Base-by-base conservation (phyloP, 1,140 invertebrate species). In the Protaetia brevitarsis region DNA sequence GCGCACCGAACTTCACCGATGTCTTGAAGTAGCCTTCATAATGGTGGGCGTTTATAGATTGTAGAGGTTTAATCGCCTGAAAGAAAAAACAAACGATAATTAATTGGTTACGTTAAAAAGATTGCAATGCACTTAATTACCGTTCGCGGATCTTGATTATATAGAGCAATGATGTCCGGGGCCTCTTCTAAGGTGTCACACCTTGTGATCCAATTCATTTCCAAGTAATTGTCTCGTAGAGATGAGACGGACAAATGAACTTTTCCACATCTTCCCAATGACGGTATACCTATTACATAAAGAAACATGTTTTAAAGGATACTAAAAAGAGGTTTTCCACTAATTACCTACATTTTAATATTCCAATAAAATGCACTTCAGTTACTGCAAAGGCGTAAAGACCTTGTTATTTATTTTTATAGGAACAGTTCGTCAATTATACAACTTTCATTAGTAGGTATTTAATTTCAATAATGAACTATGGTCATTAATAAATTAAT, bases 191-290 rank as follows among this genome's bases (percentile, higher is more conserved):
- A 56, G 5, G 64, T 34, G 36, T 72, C 69, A 36, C 72, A 72
- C 28, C 67, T 65, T 16, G 68, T 71, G 30, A 76, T 64, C 74
- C 74, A 76, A 29, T 75, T 75, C 29, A 75, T 23, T 68, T 75
- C 73, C 2, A 75, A 31, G 58, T 68, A 70, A 0, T 68, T 69
- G 30, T 71, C 71, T 29, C 68, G 28, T 27, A 68, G 29, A 3
- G 74, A 67, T 2, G 74, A 76, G 28, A 76, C 71, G 4, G 74
- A 74, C 66, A 76, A 57, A 67, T 73, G 72, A n/a, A 76, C 74
- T 66, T 71, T 73, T 28, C 74, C 74, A 66, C 74, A 76, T 68
- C 69, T 71, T 57, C 45, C 71, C 60, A 61, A 11, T 23, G 60
- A 59, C 30, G 57, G 16, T 19, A 51, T 51, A 51, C 41, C 41